Conservation (phyloP, 2,797 vertebrate genomes). For the Cirrhinus mrigala region DNA sequence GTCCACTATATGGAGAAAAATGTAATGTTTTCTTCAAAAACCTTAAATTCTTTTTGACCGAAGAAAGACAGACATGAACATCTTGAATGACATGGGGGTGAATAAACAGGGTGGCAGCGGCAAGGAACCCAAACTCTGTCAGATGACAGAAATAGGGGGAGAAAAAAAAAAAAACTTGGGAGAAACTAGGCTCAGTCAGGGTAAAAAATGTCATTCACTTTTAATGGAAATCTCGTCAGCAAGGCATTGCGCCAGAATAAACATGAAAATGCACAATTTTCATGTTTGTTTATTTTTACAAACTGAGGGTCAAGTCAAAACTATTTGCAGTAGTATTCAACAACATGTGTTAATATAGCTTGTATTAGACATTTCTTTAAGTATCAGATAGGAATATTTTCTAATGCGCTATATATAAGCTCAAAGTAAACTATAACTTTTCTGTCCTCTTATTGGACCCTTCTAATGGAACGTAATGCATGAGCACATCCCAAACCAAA, state of each 20-base stretch:
- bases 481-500: slow-evolving; percentile 5
- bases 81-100: no score
- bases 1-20: no score
- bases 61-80: no score
- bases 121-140: no score
- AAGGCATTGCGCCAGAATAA: neutral
- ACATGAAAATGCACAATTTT: neutral
- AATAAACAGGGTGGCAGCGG: no score
- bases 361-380: neutral
- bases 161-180: no score
- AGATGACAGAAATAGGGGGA: no score
- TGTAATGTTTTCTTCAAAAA: no score
- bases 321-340: neutral
- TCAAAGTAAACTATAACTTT: neutral
- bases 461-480: neutral
- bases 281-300: neutral
- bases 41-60: no score
- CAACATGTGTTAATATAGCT: neutral
- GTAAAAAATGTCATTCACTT: no score
- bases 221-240: neutral
- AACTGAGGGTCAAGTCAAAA: neutral
- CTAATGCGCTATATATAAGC: neutral
- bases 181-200: no score
- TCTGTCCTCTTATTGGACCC: neutral
- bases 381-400: neutral